Evolutionary conservation across 1,140 invertebrate genomes (phyloP).

Genomic region (Diabrotica virgifera): DNA sequence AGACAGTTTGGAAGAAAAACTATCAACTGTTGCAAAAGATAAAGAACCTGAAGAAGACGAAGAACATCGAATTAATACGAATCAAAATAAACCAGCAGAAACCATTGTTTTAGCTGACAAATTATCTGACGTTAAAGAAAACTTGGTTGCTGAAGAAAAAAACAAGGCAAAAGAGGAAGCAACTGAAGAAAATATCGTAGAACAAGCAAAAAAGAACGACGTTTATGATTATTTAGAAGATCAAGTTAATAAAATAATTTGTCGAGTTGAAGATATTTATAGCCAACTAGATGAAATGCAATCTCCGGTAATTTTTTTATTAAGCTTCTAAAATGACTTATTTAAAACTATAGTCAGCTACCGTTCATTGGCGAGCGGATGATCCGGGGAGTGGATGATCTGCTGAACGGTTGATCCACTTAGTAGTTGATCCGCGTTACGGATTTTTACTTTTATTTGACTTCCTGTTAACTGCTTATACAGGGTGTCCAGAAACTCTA

Average conservation of each 20-base stretch:
- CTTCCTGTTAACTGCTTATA: too few species aligned
- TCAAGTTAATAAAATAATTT: conserved; percentile 25
- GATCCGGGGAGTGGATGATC: too few species aligned
- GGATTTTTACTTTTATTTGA: too few species aligned
- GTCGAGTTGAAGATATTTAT: conserved; percentile 29
- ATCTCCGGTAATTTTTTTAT: conserved; percentile 9
- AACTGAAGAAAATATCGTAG: not conserved
- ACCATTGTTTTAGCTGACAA: not conserved
- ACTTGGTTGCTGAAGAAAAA: not conserved
- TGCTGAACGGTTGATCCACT: too few species aligned
- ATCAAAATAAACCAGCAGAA: not conserved
- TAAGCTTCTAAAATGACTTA: not conserved
- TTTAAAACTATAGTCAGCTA: too few species aligned
- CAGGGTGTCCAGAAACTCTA: too few species aligned
- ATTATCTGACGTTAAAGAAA: not conserved
- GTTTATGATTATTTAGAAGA: not conserved
- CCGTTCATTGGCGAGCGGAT: too few species aligned
- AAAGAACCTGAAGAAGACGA: too few species aligned
- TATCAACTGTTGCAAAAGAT: too few species aligned
- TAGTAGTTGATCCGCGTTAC: too few species aligned
- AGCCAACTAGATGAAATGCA: conserved; percentile 26
- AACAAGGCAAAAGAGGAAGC: not conserved
- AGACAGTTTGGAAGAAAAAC: not conserved
- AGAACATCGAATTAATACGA: too few species aligned
- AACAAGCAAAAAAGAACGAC: not conserved